These are phyloP conservation scores for Pristiophorus japonicus DNA, from an alignment of 2,113 vertebrate genomes.

Conservation along the genomic window DNA sequence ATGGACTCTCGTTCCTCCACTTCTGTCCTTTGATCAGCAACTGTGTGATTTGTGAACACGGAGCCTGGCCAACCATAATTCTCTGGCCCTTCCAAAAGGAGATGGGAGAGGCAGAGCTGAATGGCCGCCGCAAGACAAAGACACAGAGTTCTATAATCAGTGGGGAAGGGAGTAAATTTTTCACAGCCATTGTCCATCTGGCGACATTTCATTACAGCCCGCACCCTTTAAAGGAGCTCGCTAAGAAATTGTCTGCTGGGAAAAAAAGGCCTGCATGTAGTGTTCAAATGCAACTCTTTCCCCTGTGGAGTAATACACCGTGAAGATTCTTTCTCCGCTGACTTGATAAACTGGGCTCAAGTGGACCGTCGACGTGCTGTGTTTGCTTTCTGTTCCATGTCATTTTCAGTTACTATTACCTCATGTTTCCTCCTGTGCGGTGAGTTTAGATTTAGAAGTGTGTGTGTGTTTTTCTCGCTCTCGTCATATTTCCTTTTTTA, in stretches of 20 bases:
- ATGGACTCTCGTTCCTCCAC: neutral
- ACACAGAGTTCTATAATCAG: slow-evolving; percentile 29
- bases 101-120: neutral
- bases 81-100: neutral
- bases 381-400: slow-evolving; percentile 7
- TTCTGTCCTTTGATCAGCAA: slow-evolving; percentile 21
- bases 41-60: neutral
- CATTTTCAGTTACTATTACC: neutral
- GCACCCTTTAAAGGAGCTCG: slow-evolving; percentile 17
- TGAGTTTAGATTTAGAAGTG: neutral
- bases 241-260: slow-evolving; percentile 3
- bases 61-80: slow-evolving; percentile 16
- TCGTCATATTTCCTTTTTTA: neutral
- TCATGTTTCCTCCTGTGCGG: too few species aligned
- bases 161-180: slow-evolving; percentile 37
- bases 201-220: slow-evolving; percentile 20
- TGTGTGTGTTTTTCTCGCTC: neutral
- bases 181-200: slow-evolving; percentile 26
- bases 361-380: neutral
- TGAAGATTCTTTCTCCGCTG: neutral
- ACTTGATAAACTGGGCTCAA: neutral
- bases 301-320: neutral
- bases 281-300: neutral
- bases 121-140: slow-evolving; percentile 21
- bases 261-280: slow-evolving; percentile 37